Base-by-base conservation (phyloP, 2,113 vertebrate species). In the Engraulis encrasicolus region DNA sequence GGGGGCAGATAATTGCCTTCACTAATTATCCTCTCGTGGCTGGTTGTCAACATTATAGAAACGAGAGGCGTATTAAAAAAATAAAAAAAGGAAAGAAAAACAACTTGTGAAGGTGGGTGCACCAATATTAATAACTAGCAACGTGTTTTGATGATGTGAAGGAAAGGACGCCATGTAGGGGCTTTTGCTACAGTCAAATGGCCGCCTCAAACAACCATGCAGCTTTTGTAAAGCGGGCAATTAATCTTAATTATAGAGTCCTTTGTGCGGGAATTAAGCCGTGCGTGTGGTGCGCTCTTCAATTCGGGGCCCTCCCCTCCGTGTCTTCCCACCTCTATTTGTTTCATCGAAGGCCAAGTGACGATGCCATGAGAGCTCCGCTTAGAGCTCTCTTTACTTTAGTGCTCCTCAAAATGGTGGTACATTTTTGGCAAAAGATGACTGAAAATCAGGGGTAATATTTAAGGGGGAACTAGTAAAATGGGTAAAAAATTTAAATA, bases 11-110 rank as follows among this genome's bases (percentile, higher is more conserved):
- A 86, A 90, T 85, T 77, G 77, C 86, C 80, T 85, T 84, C n/a
- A 80, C 38, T 88, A 91, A 90, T 90, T 89, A 91, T 87, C 82
- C 86, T 78, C 71, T 45, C 86, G 84, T 79, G 90, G 87, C 78
- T 54, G 54, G 80, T 52, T 84, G 78, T 20, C 79, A 81, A 38
- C 54, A 34, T 82, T 84, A 82, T 78, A 36, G 36, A 74, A 84
- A 80, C 45, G 40, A 37, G 12, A 2, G 54, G 20, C n/a, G 54
- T 78, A 45, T 36, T 61, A 61, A 80, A 45, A 45, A 45, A 9
- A 45, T 5, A 45, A 45, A 40, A 79, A 61, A 80, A n/a, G n/a
- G n/a, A n/a, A n/a, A n/a, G n/a, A n/a, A n/a, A n/a, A n/a, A n/a
- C n/a, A 58, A 58, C 23, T 37, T 79, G 54, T 49, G 15, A 80